phyloP scores from a whole-genome alignment of 2,797 vertebrate species.

The Etheostoma perlongum region DNA sequence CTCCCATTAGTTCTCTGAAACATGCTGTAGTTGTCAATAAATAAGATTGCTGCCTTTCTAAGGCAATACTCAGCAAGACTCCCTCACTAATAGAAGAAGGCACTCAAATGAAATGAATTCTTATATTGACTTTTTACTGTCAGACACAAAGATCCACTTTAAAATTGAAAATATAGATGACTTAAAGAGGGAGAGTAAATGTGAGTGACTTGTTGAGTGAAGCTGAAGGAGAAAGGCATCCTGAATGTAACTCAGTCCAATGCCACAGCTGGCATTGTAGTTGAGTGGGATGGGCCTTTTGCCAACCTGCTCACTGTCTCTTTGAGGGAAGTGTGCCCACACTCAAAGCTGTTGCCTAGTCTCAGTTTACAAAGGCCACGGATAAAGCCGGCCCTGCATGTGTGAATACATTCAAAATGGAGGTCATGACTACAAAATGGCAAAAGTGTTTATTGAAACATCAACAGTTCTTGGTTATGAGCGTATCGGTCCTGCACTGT shows the following conservation, averaged over 20 bases:
- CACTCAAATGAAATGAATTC: not conserved
- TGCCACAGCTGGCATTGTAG: slow-evolving; percentile 45
- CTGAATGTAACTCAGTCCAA: slow-evolving; percentile 29
- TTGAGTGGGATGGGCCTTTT: slow-evolving; percentile 23
- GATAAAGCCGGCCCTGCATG: not conserved
- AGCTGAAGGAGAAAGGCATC: slow-evolving; percentile 8
- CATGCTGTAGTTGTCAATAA: not conserved
- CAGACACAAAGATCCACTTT: not conserved
- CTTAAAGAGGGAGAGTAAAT: not conserved
- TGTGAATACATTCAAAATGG: slow-evolving; percentile 34
- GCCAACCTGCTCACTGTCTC: slow-evolving; percentile 47
- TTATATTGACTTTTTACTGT: not conserved
- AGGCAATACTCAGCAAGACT: not conserved
- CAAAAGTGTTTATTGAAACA: not conserved
- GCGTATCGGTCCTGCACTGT: not conserved
- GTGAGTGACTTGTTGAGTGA: not conserved
- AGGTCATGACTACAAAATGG: slow-evolving; percentile 12
- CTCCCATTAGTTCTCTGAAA: not conserved
- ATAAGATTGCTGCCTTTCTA: not conserved
- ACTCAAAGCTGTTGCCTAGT: slow-evolving; percentile 28
- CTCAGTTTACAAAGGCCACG: slow-evolving; percentile 52
- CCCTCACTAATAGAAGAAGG: not conserved
- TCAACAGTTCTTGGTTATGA: not conserved
- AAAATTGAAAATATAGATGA: not conserved
- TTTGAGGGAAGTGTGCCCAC: slow-evolving; percentile 40